Evolutionary conservation across 2,113 vertebrate species (phyloP).

Genomic region (Ahaetulla prasina): DNA sequence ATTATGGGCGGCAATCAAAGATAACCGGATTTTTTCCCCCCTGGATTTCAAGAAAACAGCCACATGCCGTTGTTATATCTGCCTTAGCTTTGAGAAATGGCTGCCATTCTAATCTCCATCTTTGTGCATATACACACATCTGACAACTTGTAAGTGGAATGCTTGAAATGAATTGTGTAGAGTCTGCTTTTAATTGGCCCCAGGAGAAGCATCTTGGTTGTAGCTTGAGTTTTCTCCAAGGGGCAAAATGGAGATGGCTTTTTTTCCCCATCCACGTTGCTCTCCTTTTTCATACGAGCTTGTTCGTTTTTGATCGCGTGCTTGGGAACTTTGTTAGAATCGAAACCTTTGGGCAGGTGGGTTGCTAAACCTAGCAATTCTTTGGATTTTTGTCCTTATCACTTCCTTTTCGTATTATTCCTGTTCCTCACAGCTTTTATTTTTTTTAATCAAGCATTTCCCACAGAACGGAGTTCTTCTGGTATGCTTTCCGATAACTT

Average conservation of each 20-base stretch:
- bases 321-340: not conserved
- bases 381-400: not conserved
- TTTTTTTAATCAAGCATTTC: too few species aligned
- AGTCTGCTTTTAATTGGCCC: not conserved
- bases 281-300: not conserved
- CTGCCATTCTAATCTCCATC: constrained; percentile 16
- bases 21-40: not conserved
- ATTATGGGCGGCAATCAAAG: not conserved
- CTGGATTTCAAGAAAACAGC: not conserved
- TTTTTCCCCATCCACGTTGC: not conserved
- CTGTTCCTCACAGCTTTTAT: not conserved
- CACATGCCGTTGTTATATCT: not conserved
- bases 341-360: not conserved
- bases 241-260: not conserved
- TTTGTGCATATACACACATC: constrained; percentile 30
- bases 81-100: constrained; percentile 33
- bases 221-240: not conserved
- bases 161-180: not conserved
- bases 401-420: too few species aligned
- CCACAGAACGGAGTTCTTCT: not conserved
- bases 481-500: not conserved
- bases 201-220: not conserved
- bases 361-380: not conserved
- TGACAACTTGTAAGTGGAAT: not conserved
- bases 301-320: not conserved